Conservation (phyloP, 2,888 invertebrate species). For the Drosophila pegasa region DNA sequence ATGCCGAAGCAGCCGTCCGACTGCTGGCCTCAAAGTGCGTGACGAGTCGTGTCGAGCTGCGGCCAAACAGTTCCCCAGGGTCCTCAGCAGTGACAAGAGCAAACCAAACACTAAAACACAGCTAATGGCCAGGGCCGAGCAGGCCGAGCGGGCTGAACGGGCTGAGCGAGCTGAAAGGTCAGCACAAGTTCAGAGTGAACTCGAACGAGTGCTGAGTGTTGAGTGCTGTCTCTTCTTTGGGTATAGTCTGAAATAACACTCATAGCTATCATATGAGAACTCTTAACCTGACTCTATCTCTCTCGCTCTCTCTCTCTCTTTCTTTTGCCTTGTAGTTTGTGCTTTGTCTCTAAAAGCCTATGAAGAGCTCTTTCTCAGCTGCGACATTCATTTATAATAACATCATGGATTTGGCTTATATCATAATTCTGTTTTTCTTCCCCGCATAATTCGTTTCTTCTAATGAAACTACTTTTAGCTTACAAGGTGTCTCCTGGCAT, state of each 20-base stretch:
- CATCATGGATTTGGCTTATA: not conserved
- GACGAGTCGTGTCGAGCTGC: constrained; percentile 45
- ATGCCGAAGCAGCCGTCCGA: constrained; percentile 11
- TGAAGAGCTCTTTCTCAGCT: not conserved
- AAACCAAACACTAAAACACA: constrained; percentile 38
- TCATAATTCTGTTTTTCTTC: not conserved
- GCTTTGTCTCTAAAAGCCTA: not conserved
- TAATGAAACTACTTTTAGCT: not conserved
- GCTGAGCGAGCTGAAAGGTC: constrained; percentile 24
- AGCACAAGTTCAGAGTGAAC: constrained; percentile 13
- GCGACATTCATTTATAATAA: not conserved
- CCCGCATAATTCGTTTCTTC: not conserved
- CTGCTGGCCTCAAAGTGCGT: constrained; percentile 52
- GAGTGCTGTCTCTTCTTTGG: constrained; percentile 9
- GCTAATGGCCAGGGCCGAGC: constrained; percentile 42
- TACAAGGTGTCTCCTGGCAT: no score
- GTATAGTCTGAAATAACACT: not conserved
- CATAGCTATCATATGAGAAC: constrained; percentile 1
- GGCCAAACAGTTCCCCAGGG: constrained; percentile 46
- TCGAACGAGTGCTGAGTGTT: not conserved
- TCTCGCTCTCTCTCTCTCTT: not conserved
- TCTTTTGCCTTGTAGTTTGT: not conserved
- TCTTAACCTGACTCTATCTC: not conserved
- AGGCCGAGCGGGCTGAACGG: constrained; percentile 2
- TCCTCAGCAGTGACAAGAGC: constrained; percentile 40